Base-by-base conservation (phyloP, 2,113 vertebrate species). In the Toxostoma redivivum region DNA sequence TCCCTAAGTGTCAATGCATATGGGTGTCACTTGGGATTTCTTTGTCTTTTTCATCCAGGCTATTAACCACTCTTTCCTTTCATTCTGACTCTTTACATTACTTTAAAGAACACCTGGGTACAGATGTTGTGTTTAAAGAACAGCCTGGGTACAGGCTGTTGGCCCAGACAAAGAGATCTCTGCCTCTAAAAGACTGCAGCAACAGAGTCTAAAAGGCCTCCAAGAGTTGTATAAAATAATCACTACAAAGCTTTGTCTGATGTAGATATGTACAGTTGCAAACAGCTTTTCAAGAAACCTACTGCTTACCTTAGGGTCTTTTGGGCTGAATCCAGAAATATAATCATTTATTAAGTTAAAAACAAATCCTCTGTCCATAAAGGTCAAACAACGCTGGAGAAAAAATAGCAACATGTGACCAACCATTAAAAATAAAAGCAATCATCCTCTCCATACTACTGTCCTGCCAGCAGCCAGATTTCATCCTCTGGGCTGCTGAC, bases 281-380 rank as follows among this genome's bases (percentile, higher is more conserved):
- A 76, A 62, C 4, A 4, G n/a, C 27, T 42, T 53, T 42, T 69
- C 74, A 80, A 54, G 54, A 74, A 70, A 61, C 12, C 27, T 3
- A 11, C 48, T n/a, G 57, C 88, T 97, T 96, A 99, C 99, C 99
- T 99, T 99, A 12, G 99, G 99, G 90, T 99, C 99, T 97, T 99
- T 99, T 37, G 98, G 98, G 79, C 98, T 97, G 97, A 99, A 99
- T 92, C 99, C 99, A 95, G 99, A 99, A 98, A 99, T 97, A 94
- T 99, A 99, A 97, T 99, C 99, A 94, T 99, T 99, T 95, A 99
- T 98, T 89, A 99, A 93, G 86, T 98, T 98, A 88, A 99, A 99
- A 87, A 98, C 98, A 92, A 99, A 99, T 78, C 99, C 99, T 97
- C 99, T 98, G 97, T 99, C 99, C 99, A 99, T 99, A 94, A 99